phyloP scores from a whole-genome alignment of 2,113 vertebrate species.

The Hippocampus zosterae region DNA sequence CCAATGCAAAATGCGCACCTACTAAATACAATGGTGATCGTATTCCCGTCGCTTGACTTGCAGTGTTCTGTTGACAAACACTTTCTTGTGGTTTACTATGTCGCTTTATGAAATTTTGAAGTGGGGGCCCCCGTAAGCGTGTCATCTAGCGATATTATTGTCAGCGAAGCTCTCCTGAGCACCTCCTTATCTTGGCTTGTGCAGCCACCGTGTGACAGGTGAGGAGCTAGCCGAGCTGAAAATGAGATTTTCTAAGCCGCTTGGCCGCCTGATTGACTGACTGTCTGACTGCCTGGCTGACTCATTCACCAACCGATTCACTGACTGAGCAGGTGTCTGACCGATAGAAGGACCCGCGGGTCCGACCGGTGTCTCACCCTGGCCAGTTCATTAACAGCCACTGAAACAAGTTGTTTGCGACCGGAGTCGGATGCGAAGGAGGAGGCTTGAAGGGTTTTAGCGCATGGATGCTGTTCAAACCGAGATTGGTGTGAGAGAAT shows the following conservation, averaged over 20 bases:
- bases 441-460: slow-evolving; percentile 40
- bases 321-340: background rate
- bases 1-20: no score
- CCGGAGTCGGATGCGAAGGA: background rate
- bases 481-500: slow-evolving; percentile 23
- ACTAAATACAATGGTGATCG: background rate
- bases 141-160: background rate
- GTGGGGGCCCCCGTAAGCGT: background rate
- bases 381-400: background rate
- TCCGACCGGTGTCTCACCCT: background rate
- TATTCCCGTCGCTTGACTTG: background rate
- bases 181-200: background rate
- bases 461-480: slow-evolving; percentile 8
- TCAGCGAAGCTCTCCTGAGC: slow-evolving; percentile 1
- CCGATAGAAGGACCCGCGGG: slow-evolving; percentile 1
- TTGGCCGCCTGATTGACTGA: slow-evolving; percentile 9
- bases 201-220: background rate
- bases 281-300: background rate
- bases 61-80: background rate
- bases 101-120: background rate
- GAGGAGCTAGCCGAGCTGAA: background rate
- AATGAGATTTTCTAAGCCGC: slow-evolving; percentile 9
- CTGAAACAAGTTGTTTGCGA: background rate
- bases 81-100: background rate
- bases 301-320: background rate